Conservation (phyloP, 2,797 vertebrate species). For the Ispidina lecontei region DNA sequence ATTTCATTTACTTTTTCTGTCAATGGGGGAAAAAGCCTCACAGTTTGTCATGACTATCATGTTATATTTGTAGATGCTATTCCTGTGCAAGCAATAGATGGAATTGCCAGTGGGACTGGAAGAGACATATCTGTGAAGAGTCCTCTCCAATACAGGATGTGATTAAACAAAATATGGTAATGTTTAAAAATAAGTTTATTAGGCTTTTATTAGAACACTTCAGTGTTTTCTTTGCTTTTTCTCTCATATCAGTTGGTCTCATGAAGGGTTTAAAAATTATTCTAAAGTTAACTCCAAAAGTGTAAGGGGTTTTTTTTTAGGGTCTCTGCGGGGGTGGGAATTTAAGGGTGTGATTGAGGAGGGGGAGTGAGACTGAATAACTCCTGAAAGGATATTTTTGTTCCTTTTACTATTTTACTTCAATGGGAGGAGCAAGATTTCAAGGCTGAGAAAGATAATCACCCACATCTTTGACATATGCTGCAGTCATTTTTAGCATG, state of each 20-base stretch:
- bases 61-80: conserved; percentile 84
- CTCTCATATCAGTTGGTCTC: background rate
- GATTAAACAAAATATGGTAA: conserved; percentile 88
- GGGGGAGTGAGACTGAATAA: conserved; percentile 39
- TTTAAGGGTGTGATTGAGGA: conserved; percentile 57
- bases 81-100: conserved; percentile 91
- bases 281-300: conserved; percentile 12
- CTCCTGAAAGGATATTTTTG: conserved; percentile 52
- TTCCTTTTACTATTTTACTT: conserved; percentile 60
- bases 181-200: conserved; percentile 49
- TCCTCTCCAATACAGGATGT: conserved; percentile 69
- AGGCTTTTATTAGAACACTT: conserved; percentile 45
- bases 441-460: conserved; percentile 58
- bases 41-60: conserved; percentile 38
- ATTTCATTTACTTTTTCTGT: conserved; percentile 34
- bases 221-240: conserved; percentile 2
- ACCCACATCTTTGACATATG: conserved; percentile 60
- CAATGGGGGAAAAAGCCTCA: background rate
- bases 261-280: background rate
- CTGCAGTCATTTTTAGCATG: conserved; percentile 69
- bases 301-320: background rate
- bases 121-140: conserved; percentile 78
- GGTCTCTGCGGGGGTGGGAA: conserved; percentile 12
- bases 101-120: conserved; percentile 93
- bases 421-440: conserved; percentile 72